Evolutionary conservation across 2,888 invertebrate genomes (phyloP).

Genomic region (Prionchulus punctatus): DNA sequence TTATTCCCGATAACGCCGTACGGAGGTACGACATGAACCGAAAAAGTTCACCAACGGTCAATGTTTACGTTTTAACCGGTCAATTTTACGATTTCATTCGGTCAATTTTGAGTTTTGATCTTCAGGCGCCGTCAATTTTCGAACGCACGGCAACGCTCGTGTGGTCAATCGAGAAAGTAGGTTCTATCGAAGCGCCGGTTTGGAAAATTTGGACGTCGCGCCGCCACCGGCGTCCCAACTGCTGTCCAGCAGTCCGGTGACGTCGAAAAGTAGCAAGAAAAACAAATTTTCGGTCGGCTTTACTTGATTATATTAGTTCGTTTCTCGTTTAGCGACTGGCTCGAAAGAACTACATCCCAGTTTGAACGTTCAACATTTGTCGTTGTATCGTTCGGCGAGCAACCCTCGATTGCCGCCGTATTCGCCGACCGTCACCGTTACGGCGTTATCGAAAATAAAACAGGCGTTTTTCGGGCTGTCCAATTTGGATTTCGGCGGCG

Average conservation of each 20-base stretch:
- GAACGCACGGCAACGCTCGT: slow-evolving; percentile 83
- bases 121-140: slow-evolving; percentile 56
- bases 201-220: slow-evolving; percentile 38
- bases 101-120: too few species aligned
- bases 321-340: slow-evolving; percentile 17
- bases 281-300: not conserved
- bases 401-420: slow-evolving; percentile 82
- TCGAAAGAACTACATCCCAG: slow-evolving; percentile 7
- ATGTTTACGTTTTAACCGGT: too few species aligned
- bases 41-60: too few species aligned
- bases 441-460: slow-evolving; percentile 69
- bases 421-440: slow-evolving; percentile 60
- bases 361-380: slow-evolving; percentile 5
- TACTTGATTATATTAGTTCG: slow-evolving; percentile 4
- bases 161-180: slow-evolving; percentile 60
- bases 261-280: not conserved
- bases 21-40: slow-evolving; percentile 24
- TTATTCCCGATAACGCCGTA: slow-evolving; percentile 92
- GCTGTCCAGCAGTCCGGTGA: not conserved
- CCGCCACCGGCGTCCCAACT: not conserved
- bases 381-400: slow-evolving; percentile 20
- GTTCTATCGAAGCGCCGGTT: slow-evolving; percentile 87
- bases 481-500: not conserved
- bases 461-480: slow-evolving; percentile 27
- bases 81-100: too few species aligned